Base-by-base conservation (phyloP, 2,113 vertebrate genomes). In the Thalassarche chlororhynchos region DNA sequence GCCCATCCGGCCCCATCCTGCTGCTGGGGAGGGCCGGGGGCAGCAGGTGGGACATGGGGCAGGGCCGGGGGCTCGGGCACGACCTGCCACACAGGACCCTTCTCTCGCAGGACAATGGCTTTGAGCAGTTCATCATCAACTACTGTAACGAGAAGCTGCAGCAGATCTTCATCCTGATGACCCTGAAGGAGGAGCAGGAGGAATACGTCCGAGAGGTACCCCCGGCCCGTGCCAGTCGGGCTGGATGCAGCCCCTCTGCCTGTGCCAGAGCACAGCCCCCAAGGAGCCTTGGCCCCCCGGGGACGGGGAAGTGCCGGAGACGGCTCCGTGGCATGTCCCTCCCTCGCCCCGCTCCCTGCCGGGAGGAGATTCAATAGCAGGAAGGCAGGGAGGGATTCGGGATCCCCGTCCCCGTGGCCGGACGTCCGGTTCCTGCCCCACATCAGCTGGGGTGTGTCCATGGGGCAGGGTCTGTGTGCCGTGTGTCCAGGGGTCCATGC, bases 81-180 rank as follows among this genome's bases (percentile, higher is more conserved):
- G 0, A 21, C 11, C 62, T 21, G 65, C 19, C 23, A 32, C 0
- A 1, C 19, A 3, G 44, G 36, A 14, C 8, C 17, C 25, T 76
- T 36, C 68, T 74, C 57, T 65, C 0, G 3, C 89, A 99, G 98
- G 91, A 98, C 64, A 99, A 99, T 1, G 96, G 98, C 91, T 99
- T 99, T 58, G 98, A 99, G 89, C 98, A 99, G 54, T 98, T 99
- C 79, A 98, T 99, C 95, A 99, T 99, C 96, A 99, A 99, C 97
- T 99, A 99, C 89, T 99, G 98, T 90, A 99, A 99, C 0, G 98
- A 99, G 97, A 99, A 99, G 79, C 97, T 99, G 24, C 98, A 99
- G 97, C 98, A 99, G 94, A 97, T 98, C 66, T 99, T 99, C 95
- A 99, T 98, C 93, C 95, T 98, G 65, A 58, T 98, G 95, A 99